Evolutionary conservation across 2,113 vertebrate genomes (phyloP).

Genomic region (Lathamus discolor): DNA sequence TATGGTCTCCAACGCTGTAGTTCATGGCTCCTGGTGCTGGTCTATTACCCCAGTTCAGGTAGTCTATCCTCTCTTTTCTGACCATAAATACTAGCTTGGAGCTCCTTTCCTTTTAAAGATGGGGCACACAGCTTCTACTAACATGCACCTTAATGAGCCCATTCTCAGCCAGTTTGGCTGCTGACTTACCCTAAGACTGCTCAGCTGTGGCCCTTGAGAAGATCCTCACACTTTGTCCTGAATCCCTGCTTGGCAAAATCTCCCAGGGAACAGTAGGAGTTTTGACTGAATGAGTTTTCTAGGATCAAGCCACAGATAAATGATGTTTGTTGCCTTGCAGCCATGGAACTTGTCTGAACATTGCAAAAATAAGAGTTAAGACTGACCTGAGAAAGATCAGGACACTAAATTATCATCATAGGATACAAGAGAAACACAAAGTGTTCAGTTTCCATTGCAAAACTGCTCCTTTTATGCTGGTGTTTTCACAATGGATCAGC

Average conservation of each 20-base stretch:
- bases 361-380: background rate
- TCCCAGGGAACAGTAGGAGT: background rate
- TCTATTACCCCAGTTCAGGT: background rate
- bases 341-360: background rate
- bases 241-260: background rate
- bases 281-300: background rate
- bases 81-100: background rate
- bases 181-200: background rate
- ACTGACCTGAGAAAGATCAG: background rate
- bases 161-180: background rate
- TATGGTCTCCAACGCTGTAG: background rate
- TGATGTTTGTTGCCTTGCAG: background rate
- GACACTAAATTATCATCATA: background rate
- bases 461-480: background rate
- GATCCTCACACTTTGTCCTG: background rate
- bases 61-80: background rate
- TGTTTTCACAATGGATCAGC: constrained; percentile 1
- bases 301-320: constrained; percentile 6
- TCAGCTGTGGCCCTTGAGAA: background rate
- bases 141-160: background rate
- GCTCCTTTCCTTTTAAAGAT: background rate
- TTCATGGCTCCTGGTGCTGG: background rate
- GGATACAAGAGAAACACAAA: no score
- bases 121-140: accelerated
- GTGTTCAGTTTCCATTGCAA: background rate